Percentiles rank a stretch among this genome's conserved stretches.
Evolutionary conservation across 2,888 invertebrate species (phyloP).

Genomic region (Julus scanicus): DNA sequence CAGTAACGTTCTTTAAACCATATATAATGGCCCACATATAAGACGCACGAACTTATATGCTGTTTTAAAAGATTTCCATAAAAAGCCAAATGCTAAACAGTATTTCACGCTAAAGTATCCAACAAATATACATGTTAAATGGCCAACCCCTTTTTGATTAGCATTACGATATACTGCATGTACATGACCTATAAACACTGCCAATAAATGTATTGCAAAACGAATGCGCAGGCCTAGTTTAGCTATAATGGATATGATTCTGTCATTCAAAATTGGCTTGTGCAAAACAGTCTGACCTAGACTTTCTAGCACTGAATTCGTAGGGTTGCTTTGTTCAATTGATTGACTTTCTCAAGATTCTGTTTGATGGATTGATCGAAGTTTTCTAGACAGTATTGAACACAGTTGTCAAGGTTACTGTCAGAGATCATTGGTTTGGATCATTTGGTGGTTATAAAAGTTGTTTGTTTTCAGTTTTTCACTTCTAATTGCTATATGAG

Average conservation of each 20-base stretch:
- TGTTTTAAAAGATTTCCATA: too few relatives aligned
- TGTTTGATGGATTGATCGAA: background rate
- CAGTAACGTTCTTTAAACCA: background rate
- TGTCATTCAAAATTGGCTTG: background rate
- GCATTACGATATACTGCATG: background rate
- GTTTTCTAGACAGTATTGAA: background rate
- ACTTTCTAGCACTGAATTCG: background rate
- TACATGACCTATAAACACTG: background rate
- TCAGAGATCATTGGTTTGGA: background rate
- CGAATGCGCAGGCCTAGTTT: background rate
- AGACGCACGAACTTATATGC: too few relatives aligned
- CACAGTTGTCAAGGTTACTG: background rate
- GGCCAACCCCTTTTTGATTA: background rate
- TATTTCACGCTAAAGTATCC: background rate
- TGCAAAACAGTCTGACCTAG: background rate
- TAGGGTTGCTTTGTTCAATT: background rate
- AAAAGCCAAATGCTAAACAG: background rate
- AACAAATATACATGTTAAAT: background rate
- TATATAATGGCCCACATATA: too few relatives aligned
- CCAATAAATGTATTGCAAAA: background rate
- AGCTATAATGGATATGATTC: background rate
- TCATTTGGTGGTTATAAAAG: background rate
- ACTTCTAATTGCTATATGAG: background rate
- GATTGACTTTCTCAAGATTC: background rate
- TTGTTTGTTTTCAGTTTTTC: background rate